These are phyloP conservation scores for Geotrupes spiniger DNA, from an alignment of 2,888 invertebrate species.

Conservation along the genomic window DNA sequence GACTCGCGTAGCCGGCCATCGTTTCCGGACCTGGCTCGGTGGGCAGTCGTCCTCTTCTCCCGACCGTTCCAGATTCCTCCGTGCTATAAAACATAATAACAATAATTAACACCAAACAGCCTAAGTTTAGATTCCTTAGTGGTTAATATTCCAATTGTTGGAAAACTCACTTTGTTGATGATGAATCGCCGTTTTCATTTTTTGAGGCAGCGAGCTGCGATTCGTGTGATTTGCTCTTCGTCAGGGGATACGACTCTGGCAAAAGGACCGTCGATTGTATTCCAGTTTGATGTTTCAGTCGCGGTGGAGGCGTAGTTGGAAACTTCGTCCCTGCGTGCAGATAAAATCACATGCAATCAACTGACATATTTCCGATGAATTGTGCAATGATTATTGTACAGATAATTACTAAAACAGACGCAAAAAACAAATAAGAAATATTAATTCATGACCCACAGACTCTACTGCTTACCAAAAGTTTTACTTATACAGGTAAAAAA, in stretches of 20 bases:
- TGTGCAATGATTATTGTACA: too few relatives aligned
- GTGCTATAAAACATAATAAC: slow-evolving; percentile 40
- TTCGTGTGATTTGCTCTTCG: slow-evolving; percentile 90
- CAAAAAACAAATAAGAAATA: too few relatives aligned
- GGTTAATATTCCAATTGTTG: background rate
- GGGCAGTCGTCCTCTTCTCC: slow-evolving; percentile 55
- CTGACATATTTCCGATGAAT: too few relatives aligned
- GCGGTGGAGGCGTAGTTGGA: slow-evolving; percentile 79
- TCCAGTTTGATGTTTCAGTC: slow-evolving; percentile 63
- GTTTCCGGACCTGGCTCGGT: slow-evolving; percentile 60
- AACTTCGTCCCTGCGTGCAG: slow-evolving; percentile 66
- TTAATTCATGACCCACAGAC: too few relatives aligned
- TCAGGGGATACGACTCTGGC: slow-evolving; percentile 64
- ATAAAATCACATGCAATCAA: too few relatives aligned
- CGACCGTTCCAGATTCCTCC: slow-evolving; percentile 38
- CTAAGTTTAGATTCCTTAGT: too few relatives aligned
- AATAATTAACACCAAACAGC: too few relatives aligned
- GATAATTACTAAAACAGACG: too few relatives aligned
- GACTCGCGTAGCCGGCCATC: slow-evolving; percentile 50
- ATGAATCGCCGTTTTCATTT: slow-evolving; percentile 53
- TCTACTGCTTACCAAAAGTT: too few relatives aligned
- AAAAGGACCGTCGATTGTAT: slow-evolving; percentile 44
- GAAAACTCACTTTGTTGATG: slow-evolving; percentile 43
- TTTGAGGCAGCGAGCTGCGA: slow-evolving; percentile 75
- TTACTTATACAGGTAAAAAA: too few relatives aligned